phyloP scores from a whole-genome alignment of 2,888 invertebrate genomes.

The Ennomos fuscantarius region DNA sequence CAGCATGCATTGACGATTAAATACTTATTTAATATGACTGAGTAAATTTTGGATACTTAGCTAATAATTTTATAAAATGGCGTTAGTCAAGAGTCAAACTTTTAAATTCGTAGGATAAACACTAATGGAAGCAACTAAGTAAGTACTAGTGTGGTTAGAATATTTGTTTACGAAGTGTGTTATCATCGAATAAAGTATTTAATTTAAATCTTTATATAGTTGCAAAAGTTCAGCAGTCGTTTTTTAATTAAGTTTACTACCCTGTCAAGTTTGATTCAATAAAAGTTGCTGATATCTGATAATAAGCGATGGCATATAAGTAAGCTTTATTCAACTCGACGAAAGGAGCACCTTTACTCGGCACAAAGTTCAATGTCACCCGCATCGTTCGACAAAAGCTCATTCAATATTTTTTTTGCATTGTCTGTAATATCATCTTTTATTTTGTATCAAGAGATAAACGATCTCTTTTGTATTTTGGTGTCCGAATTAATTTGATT shows the following conservation, averaged over 20 bases:
- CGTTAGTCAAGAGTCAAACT: too few species aligned
- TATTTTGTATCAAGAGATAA: conserved; percentile 36
- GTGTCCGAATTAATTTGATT: conserved; percentile 38
- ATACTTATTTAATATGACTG: too few species aligned
- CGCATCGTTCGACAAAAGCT: conserved; percentile 39
- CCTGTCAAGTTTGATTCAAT: conserved; percentile 13
- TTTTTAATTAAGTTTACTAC: conserved; percentile 4
- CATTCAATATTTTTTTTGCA: conserved; percentile 27
- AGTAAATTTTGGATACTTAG: too few species aligned
- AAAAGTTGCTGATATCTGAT: conserved; percentile 5
- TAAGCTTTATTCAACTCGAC: conserved; percentile 22
- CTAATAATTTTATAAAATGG: too few species aligned
- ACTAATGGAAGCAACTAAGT: too few species aligned
- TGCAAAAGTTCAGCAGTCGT: too few species aligned
- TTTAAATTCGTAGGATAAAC: too few species aligned
- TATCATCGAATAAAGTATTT: too few species aligned
- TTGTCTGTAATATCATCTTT: conserved; percentile 36
- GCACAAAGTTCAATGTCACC: conserved; percentile 42
- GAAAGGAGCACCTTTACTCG: conserved; percentile 35
- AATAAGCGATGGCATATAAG: conserved; percentile 14
- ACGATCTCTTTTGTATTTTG: conserved; percentile 39
- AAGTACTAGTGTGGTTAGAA: too few species aligned
- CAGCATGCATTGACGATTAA: too few species aligned
- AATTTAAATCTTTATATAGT: too few species aligned
- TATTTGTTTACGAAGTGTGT: too few species aligned